Evolutionary conservation across 2,113 vertebrate genomes (phyloP), one percentile per base, ranked within the genome.

Genomic region (Orientallactaga bullata): DNA sequence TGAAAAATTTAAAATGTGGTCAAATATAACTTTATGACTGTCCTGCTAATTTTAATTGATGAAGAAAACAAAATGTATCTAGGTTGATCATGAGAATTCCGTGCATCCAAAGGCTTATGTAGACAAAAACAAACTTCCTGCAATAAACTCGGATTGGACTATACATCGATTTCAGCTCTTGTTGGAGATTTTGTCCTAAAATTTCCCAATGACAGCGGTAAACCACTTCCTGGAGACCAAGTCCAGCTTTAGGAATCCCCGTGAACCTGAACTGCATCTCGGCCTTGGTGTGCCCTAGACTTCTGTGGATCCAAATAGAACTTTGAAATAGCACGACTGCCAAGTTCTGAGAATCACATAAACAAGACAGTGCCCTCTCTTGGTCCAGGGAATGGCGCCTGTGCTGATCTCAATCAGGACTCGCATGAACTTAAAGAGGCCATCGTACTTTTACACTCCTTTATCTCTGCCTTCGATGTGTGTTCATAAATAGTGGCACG

Each of bases 371-470:
- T n/a, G 23, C 51, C 6, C 77, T 61, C 24, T 30, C 23, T 63
- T 21, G 68, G 81, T 93, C 86, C 60, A 21, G 24, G 77, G 89
- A 55, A 63, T 2, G 37, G 51, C 37, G 16, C 85, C 91, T 28
- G 30, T 79, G 86, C 93, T 95, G 96, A 96, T 76, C 95, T 96
- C 90, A 87, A 82, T 85, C 90, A 76, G 60, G 42, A 37, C 96
- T 94, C 63, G 11, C 72, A 69, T 55, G 68, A 84, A 79, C 21
- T 60, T 77, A 86, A 91, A 7, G 73, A 85, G 61, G n/a, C 51
- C 42, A 1, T 21, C 4, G n/a, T 42, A 15, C 86, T 79, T 73
- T 91, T 28, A 47, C 89, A 65, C 66, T 61, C 93, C 18, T 79
- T 95, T 66, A 76, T 73, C 89, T 94, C 88, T 73, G 78, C 5